Evolutionary conservation across 2,113 vertebrate genomes (phyloP), one percentile per base, ranked within the genome.

Genomic region (Papio anubis): DNA sequence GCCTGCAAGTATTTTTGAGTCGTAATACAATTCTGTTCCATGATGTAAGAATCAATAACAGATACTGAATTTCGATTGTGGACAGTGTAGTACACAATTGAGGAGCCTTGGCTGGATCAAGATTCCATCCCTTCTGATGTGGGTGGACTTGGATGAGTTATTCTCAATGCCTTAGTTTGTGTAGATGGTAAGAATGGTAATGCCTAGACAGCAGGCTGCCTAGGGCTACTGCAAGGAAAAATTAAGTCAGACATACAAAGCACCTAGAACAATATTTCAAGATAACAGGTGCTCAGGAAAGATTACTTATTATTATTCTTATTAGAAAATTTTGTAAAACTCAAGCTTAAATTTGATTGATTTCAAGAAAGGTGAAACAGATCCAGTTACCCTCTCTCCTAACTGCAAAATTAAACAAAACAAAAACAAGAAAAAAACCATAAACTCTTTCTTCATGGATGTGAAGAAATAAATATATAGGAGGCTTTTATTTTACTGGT

Each of bases 341-440:
- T 86, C 57, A 55, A 64, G 45, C 32, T 88, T 48, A 83, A 40
- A 79, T 95, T 90, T 70, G n/a, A 64, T 81, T 96, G n/a, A 59
- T 90, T 96, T 97, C 23, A 90, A 75, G 83, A 83, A 95, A 82
- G 27, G 30, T 88, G 35, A 94, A 94, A 68, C 4, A 75, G 43
- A 45, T 59, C 27, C 5, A 83, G 55, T 88, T 84, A 84, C n/a
- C 64, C 13, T 66, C 25, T 80, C 90, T 30, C 6, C 23, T 43
- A 75, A 83, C 8, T 72, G 8, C 1, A 85, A 30, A 82, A 86
- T 59, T 64, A 64, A 32, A 14, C 61, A 45, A 76, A 81, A 89
- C 6, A 5, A 87, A 87, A 85, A 35, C 4, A 52, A 89, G 68
- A 61, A 95, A 85, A n/a, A 40, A 43, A 8, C 6, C 12, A 88